These are phyloP conservation scores for Penaeus monodon DNA, from an alignment of 2,888 invertebrate genomes.

Conservation along the genomic window DNA sequence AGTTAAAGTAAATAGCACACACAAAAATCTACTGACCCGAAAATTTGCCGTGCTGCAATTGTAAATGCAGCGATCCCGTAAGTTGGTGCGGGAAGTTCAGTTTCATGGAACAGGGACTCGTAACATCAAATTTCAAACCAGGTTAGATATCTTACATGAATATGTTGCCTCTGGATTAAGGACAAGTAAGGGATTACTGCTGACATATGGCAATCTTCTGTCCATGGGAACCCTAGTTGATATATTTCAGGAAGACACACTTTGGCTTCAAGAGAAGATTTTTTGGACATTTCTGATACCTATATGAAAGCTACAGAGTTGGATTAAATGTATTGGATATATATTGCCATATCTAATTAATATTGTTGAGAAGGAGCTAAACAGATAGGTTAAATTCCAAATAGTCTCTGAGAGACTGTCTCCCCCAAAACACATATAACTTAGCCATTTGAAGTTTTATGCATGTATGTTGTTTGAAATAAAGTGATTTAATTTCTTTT, in stretches of 20 bases:
- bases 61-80: constrained; percentile 55
- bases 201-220: constrained; percentile 32
- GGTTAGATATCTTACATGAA: constrained; percentile 29
- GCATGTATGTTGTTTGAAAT: no score
- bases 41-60: constrained; percentile 37
- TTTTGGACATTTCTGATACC: constrained; percentile 19
- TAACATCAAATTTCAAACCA: constrained; percentile 9
- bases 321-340: constrained; percentile 58
- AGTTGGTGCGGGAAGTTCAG: constrained; percentile 51
- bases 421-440: no score
- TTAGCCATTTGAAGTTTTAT: no score
- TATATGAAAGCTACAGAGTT: constrained; percentile 30
- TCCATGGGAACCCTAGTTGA: background rate
- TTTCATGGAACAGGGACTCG: constrained; percentile 48
- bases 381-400: background rate
- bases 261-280: no score
- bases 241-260: constrained; percentile 24
- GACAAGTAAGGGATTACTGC: constrained; percentile 45
- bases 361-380: background rate
- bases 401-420: no score
- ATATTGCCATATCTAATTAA: no score
- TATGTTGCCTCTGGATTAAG: constrained; percentile 49
- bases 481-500: no score
- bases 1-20: background rate
- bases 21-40: background rate